Conservation (phyloP, 1,140 invertebrate genomes). For the Lepidostoma basale region DNA sequence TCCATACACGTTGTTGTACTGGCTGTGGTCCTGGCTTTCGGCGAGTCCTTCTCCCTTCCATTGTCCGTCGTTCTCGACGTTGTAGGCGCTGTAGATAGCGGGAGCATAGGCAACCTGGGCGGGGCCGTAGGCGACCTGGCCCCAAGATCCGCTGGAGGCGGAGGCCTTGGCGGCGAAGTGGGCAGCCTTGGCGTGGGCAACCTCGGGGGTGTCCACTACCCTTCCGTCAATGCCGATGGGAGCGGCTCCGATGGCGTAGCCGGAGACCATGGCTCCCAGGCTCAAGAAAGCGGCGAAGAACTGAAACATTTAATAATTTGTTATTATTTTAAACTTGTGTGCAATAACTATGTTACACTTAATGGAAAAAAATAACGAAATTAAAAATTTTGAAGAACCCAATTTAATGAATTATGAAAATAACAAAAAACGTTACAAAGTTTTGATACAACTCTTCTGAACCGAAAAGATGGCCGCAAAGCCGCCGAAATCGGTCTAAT, state of each 20-base stretch:
- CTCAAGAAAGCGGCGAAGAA: conserved; percentile 35
- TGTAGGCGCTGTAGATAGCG: background rate
- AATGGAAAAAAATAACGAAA: background rate
- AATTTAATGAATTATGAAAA: background rate
- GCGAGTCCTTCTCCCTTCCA: conserved; percentile 38
- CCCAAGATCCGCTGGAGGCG: conserved; percentile 37
- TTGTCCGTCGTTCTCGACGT: conserved; percentile 23
- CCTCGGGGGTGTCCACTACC: background rate
- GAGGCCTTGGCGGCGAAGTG: conserved; percentile 24
- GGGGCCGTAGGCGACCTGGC: background rate
- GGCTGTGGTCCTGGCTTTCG: conserved; percentile 27
- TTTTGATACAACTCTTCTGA: background rate
- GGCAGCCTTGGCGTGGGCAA: background rate
- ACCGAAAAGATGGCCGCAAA: background rate
- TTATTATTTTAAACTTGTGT: too few relatives aligned
- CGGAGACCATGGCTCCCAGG: conserved; percentile 35
- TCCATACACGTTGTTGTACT: background rate
- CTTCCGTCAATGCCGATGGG: background rate
- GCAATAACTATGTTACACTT: too few relatives aligned
- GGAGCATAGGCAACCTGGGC: conserved; percentile 1
- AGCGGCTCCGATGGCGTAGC: conserved; percentile 3
- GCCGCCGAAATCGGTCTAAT: background rate
- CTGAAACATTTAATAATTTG: too few relatives aligned
- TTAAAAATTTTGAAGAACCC: background rate
- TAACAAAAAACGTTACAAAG: background rate